Conservation (phyloP, 2,888 invertebrate genomes). For the Oithona nana region DNA sequence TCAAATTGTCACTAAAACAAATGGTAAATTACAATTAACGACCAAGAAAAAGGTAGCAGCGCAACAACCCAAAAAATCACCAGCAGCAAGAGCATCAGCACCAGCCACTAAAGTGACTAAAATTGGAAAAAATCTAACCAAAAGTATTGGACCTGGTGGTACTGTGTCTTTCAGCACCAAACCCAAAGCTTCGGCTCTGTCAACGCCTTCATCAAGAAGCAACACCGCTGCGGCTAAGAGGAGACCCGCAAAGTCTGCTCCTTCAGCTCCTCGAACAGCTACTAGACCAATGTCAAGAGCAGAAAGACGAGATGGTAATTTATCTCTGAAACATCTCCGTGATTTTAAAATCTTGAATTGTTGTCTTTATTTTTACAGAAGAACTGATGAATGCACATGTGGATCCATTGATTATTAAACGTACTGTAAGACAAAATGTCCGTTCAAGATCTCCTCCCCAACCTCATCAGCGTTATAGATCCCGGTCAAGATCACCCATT, state of each 20-base stretch:
- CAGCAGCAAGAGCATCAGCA: not conserved
- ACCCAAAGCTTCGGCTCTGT: not conserved
- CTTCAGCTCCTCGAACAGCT: too few species aligned
- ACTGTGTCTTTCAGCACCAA: not conserved
- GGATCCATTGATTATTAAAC: constrained; percentile 1
- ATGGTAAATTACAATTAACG: not conserved
- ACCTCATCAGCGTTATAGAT: too few species aligned
- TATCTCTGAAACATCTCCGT: too few species aligned
- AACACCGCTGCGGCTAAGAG: too few species aligned
- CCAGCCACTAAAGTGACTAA: not conserved
- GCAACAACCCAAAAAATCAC: not conserved
- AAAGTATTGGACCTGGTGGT: not conserved
- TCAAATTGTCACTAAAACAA: not conserved
- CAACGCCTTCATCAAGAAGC: too few species aligned
- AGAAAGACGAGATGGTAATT: too few species aligned
- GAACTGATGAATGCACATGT: constrained; percentile 7
- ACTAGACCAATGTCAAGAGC: too few species aligned
- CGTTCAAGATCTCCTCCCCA: not conserved
- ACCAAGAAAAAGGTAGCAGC: not conserved
- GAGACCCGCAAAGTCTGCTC: too few species aligned
- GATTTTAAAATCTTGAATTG: too few species aligned
- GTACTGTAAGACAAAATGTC: not conserved
- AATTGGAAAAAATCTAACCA: not conserved
- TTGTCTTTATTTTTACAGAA: too few species aligned
- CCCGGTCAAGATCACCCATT: not conserved